phyloP scores from a whole-genome alignment of 1,140 invertebrate genomes.

The Schlechtendalia chinensis region DNA sequence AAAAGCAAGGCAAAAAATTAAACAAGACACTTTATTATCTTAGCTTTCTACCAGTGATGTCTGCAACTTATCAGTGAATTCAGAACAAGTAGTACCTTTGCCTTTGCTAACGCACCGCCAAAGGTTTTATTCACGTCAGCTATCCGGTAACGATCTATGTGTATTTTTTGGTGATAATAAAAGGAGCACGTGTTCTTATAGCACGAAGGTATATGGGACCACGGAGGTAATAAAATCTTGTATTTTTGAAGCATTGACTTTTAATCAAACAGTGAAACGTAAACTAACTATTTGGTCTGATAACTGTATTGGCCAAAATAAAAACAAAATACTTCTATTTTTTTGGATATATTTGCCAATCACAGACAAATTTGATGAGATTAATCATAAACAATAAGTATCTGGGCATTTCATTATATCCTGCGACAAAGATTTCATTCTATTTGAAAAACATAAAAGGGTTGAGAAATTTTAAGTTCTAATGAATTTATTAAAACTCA shows the following conservation, averaged over 20 bases:
- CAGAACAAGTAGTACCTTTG: too few relatives aligned
- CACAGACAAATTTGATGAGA: neutral
- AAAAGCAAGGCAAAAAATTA: too few relatives aligned
- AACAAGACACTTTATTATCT: too few relatives aligned
- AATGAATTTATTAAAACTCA: too few relatives aligned
- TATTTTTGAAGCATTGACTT: conserved; percentile 16
- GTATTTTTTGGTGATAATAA: neutral
- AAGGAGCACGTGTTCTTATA: neutral
- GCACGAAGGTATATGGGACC: neutral
- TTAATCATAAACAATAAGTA: neutral
- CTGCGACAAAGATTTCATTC: neutral
- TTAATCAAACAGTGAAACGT: conserved; percentile 1
- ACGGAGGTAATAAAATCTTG: neutral
- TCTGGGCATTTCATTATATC: neutral
- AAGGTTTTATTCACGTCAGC: neutral
- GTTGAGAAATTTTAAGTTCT: too few relatives aligned
- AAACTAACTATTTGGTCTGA: conserved; percentile 8
- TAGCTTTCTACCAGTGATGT: too few relatives aligned
- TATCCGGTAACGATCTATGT: neutral
- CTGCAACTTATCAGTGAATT: too few relatives aligned
- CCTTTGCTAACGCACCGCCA: too few relatives aligned
- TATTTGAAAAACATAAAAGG: too few relatives aligned
- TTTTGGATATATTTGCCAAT: neutral
- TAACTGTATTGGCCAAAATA: conserved; percentile 5
- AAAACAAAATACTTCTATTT: conserved; percentile 6